Conservation (phyloP, 2,797 vertebrate genomes). For the Megaceryle alcyon region DNA sequence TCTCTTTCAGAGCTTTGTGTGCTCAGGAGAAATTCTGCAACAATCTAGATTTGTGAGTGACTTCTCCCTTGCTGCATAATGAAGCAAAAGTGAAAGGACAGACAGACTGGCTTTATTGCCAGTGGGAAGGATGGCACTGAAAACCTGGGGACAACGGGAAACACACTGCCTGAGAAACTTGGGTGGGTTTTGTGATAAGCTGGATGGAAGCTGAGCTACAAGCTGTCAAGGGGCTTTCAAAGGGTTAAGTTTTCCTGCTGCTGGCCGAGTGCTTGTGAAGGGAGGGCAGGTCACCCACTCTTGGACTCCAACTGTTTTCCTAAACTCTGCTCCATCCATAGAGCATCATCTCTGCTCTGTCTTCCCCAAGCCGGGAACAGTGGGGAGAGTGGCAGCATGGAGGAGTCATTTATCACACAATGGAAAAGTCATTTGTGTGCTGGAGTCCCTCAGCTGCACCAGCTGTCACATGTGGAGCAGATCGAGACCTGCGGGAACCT, state of each 20-base stretch:
- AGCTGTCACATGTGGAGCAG: background rate
- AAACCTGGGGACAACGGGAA: background rate
- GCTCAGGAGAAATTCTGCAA: background rate
- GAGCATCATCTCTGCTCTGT: background rate
- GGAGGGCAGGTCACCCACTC: background rate
- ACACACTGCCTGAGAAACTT: background rate
- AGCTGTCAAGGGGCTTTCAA: background rate
- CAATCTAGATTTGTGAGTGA: background rate
- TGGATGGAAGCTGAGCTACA: background rate
- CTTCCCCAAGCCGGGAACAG: background rate
- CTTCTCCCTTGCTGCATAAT: background rate
- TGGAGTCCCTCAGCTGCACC: background rate
- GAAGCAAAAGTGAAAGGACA: background rate
- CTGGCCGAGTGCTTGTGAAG: background rate
- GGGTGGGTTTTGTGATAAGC: background rate
- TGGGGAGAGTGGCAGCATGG: background rate
- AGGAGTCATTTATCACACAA: background rate
- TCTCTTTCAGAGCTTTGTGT: background rate
- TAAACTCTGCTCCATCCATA: background rate
- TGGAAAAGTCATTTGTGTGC: slow-evolving; percentile 35
- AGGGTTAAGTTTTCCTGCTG: slow-evolving; percentile 20
- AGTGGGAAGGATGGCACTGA: background rate
- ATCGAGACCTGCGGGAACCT: slow-evolving; percentile 19
- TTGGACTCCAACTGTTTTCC: background rate
- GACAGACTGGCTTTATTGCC: background rate